These are phyloP conservation scores for Callyntrura sp. DNA, from an alignment of 2,888 invertebrate genomes.

Conservation along the genomic window DNA sequence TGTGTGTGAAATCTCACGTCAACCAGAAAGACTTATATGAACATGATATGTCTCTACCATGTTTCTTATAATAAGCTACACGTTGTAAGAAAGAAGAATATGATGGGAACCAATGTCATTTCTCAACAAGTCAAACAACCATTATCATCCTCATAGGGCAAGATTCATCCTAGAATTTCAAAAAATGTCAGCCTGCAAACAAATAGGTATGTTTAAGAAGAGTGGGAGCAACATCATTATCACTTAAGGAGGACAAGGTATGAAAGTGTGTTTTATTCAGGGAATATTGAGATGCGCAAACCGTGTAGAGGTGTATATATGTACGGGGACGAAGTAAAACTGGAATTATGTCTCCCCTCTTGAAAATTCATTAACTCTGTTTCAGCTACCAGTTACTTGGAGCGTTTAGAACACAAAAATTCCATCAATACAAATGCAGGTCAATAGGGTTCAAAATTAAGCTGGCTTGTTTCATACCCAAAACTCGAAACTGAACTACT, in stretches of 20 bases:
- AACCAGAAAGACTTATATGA: conserved; percentile 44
- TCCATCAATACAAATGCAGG: conserved; percentile 49
- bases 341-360: neutral
- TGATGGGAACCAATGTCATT: conserved; percentile 63
- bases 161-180: neutral
- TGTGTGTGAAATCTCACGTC: conserved; percentile 60
- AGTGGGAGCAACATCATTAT: conserved; percentile 24
- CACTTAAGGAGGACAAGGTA: neutral
- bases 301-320: no score
- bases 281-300: no score
- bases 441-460: conserved; percentile 16
- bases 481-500: neutral
- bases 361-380: conserved; percentile 8
- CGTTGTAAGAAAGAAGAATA: conserved; percentile 1
- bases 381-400: neutral
- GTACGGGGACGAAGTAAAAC: no score
- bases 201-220: no score
- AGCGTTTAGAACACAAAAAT: neutral
- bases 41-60: conserved; percentile 44
- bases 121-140: conserved; percentile 50
- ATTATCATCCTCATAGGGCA: conserved; percentile 22
- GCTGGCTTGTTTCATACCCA: no score
- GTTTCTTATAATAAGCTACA: neutral
- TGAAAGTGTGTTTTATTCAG: conserved; percentile 52
- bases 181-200: conserved; percentile 63